phyloP scores from a whole-genome alignment of 2,113 vertebrate genomes.

The Aleadryas rufinucha region DNA sequence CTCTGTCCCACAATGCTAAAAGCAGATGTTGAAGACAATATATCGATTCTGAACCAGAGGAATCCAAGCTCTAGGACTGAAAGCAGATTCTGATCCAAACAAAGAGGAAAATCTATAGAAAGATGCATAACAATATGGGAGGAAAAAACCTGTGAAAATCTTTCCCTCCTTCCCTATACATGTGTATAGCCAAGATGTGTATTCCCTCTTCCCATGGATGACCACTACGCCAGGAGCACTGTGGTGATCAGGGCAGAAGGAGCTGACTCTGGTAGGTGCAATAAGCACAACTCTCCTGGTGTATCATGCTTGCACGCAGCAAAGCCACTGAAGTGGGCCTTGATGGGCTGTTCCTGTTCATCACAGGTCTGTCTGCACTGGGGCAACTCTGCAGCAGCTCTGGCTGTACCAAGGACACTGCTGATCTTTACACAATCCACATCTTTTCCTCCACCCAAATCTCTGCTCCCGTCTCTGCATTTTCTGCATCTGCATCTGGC shows the following conservation, averaged over 20 bases:
- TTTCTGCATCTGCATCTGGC: not conserved
- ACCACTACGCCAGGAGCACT: not conserved
- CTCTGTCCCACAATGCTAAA: not conserved
- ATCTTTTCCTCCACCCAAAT: not conserved
- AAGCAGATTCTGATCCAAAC: not conserved
- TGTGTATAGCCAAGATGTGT: not conserved
- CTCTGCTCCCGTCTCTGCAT: not conserved
- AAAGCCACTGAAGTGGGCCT: not conserved
- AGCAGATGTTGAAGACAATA: not conserved
- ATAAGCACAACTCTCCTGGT: not conserved
- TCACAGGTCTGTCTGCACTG: not conserved
- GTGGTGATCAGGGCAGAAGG: not conserved
- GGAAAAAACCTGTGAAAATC: not conserved
- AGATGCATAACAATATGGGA: fast-evolving
- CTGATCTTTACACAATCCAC: not conserved
- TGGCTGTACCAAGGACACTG: not conserved
- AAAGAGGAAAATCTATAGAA: not conserved
- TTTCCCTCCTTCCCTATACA: not conserved
- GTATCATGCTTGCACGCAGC: not conserved
- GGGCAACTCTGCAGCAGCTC: not conserved
- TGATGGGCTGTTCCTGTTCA: not conserved
- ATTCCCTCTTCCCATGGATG: not conserved
- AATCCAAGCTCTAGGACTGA: not conserved
- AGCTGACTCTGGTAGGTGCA: not conserved
- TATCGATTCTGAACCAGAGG: not conserved